These are phyloP conservation scores for Agrilus cyanescens DNA, from an alignment of 2,888 invertebrate species.

Conservation along the genomic window DNA sequence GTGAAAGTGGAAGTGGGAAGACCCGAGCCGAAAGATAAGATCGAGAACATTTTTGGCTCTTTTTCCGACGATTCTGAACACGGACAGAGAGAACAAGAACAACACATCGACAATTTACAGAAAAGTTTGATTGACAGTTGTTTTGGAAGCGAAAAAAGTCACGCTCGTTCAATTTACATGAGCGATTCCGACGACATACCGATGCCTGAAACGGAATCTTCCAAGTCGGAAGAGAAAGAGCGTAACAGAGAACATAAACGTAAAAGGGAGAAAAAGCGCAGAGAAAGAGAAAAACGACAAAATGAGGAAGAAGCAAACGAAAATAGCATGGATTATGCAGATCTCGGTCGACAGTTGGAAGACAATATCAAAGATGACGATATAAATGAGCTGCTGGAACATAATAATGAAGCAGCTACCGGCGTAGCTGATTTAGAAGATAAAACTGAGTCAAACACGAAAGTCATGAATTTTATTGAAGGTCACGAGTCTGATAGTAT, in stretches of 20 bases:
- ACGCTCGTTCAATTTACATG: slow-evolving; percentile 31
- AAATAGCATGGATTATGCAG: slow-evolving; percentile 69
- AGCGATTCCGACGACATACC: slow-evolving; percentile 39
- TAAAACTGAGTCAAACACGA: slow-evolving; percentile 34
- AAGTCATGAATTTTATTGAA: slow-evolving; percentile 50
- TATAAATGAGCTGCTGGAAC: slow-evolving; percentile 32
- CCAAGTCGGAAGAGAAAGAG: slow-evolving; percentile 21
- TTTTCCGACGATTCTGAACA: slow-evolving; percentile 58
- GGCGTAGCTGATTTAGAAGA: slow-evolving; percentile 32
- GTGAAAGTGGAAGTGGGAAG: slow-evolving; percentile 32
- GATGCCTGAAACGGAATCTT: slow-evolving; percentile 18
- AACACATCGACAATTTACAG: slow-evolving; percentile 13
- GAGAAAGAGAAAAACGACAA: slow-evolving; percentile 43
- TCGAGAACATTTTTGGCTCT: slow-evolving; percentile 83
- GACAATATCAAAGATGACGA: slow-evolving; percentile 65
- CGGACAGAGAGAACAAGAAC: slow-evolving; percentile 24
- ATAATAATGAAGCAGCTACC: slow-evolving; percentile 29
- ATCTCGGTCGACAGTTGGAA: slow-evolving; percentile 71
- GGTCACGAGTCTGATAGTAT: slow-evolving; percentile 43
- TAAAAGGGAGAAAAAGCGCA: slow-evolving; percentile 50
- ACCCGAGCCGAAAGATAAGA: slow-evolving; percentile 51
- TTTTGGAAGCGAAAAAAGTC: slow-evolving; percentile 16
- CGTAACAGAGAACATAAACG: slow-evolving; percentile 42
- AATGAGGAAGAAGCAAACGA: slow-evolving; percentile 49
- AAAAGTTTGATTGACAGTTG: slow-evolving; percentile 12